phyloP scores from a whole-genome alignment of 2,797 vertebrate genomes.

The Sus cebifrons region DNA sequence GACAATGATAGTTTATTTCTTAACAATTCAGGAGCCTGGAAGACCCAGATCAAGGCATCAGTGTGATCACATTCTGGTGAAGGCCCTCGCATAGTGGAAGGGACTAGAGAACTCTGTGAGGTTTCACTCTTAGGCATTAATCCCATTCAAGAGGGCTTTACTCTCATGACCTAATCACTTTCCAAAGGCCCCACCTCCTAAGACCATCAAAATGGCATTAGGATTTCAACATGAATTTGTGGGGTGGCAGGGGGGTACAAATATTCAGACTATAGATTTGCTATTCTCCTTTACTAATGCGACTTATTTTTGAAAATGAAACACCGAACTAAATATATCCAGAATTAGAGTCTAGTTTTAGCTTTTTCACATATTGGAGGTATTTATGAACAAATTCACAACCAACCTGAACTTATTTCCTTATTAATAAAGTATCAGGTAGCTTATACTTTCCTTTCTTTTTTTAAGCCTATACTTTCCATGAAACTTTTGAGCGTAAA shows the following conservation, averaged over 20 bases:
- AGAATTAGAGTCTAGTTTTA: constrained; percentile 22
- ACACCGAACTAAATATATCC: neutral
- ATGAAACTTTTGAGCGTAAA: neutral
- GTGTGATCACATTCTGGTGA: neutral
- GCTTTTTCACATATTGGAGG: constrained; percentile 7
- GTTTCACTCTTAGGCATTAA: neutral
- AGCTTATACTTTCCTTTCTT: neutral
- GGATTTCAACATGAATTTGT: neutral
- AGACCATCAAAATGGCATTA: neutral
- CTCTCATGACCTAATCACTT: neutral
- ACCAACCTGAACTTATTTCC: constrained; percentile 26
- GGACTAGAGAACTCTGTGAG: neutral
- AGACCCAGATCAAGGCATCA: neutral
- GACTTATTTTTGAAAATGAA: constrained; percentile 43
- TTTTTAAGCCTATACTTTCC: neutral
- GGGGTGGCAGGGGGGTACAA: neutral
- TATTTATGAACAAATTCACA: constrained; percentile 53
- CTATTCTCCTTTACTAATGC: neutral
- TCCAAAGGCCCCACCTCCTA: neutral
- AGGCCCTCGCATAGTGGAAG: neutral
- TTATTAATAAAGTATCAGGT: constrained; percentile 22
- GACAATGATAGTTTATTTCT: constrained; percentile 4
- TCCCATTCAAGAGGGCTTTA: neutral
- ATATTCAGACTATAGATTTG: neutral
- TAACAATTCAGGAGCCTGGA: neutral